Base-by-base conservation (phyloP, 2,113 vertebrate genomes). In the Dasyornis broadbenti region DNA sequence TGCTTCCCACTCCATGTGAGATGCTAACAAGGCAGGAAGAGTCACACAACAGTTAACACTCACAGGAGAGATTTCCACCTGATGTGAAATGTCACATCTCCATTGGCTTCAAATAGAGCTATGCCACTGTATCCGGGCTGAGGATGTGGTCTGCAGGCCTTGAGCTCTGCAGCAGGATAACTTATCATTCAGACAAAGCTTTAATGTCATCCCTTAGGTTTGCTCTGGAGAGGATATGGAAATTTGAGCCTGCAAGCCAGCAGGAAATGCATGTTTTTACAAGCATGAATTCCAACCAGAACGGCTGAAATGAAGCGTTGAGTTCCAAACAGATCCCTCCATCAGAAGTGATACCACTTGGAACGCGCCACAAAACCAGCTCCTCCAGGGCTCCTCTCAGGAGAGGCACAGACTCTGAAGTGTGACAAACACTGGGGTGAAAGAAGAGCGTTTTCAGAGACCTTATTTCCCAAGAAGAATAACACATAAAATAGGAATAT, bases 201-300 rank as follows among this genome's bases (percentile, higher is more conserved):
- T 54, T 89, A 59, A 89, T 68, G 65, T 82, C 81, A 86, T 65
- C 75, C 2, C 1, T 79, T 86, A 89, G 77, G 65, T 78, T 91
- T 81, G 68, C 57, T 86, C 72, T 37, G 73, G 89, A 80, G 66
- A 83, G 24, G 39, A 79, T 71, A 92, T 63, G 84, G 72, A 94
- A 83, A 94, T 90, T 78, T 69, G 75, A 94, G 61, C 53, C 65
- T 56, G 53, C 1, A 7, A 94, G 61, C 50, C 93, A 93, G 93
- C 54, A 79, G 85, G 69, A 95, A 81, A 70, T 42, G 21, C 28
- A 57, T 70, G 81, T 73, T 94, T 95, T 83, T 81, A 72, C 71
- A 96, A 93, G 85, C 54, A 68, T n/a, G 79, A 81, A 89, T 89
- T 83, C 69, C 61, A 77, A 92, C 57, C 44, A 56, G 63, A 72